Evolutionary conservation across 1,140 invertebrate species (phyloP).

Genomic region (Drosophila lowei): DNA sequence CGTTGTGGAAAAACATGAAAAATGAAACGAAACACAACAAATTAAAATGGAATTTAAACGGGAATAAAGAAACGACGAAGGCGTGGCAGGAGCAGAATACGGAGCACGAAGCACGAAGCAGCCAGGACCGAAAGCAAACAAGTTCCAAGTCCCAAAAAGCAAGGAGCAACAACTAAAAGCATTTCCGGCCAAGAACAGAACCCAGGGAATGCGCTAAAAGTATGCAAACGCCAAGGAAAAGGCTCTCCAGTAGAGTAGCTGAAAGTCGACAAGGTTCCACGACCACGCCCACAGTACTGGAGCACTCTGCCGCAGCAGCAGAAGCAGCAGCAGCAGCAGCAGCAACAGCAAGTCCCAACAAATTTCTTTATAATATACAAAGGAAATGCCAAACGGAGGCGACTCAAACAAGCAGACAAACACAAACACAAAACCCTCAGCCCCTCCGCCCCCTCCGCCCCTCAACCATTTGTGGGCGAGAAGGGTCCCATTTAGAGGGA

Average conservation of each 20-base stretch:
- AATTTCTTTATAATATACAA: slow-evolving; percentile 81
- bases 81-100: slow-evolving; percentile 17
- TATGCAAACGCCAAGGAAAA: slow-evolving; percentile 41
- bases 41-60: slow-evolving; percentile 76
- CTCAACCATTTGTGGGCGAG: slow-evolving; percentile 2
- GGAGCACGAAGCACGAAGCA: slow-evolving; percentile 7
- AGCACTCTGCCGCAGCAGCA: slow-evolving; percentile 5
- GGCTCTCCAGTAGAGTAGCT: neutral
- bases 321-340: slow-evolving; percentile 39
- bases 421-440: slow-evolving; percentile 4
- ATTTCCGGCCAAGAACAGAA: slow-evolving; percentile 28
- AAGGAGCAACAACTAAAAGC: slow-evolving; percentile 22
- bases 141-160: slow-evolving; percentile 39
- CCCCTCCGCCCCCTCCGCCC: too few species aligned
- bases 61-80: slow-evolving; percentile 21
- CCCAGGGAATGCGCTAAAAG: slow-evolving; percentile 54
- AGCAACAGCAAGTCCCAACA: slow-evolving; percentile 43
- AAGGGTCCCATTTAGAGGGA: slow-evolving; percentile 5
- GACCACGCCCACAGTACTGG: slow-evolving; percentile 23
- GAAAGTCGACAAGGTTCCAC: neutral
- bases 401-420: slow-evolving; percentile 34
- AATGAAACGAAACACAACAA: slow-evolving; percentile 59
- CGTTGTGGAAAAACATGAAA: slow-evolving; percentile 20
- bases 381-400: slow-evolving; percentile 71
- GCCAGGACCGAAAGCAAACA: slow-evolving; percentile 33